Conservation (phyloP, 1,140 invertebrate species). For the Paraescarpia echinospica region DNA sequence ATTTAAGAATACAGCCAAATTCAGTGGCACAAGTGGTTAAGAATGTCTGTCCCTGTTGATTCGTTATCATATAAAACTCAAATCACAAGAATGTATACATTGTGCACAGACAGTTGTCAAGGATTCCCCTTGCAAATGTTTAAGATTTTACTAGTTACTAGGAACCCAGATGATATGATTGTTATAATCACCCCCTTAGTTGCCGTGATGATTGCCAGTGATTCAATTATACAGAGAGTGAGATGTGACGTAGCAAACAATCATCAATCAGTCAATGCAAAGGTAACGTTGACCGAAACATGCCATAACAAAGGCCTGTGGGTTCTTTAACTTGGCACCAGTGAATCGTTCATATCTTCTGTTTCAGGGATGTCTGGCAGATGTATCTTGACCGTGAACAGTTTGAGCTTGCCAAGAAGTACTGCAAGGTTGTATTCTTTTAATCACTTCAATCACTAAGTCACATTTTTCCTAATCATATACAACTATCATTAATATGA, state of each 20-base stretch:
- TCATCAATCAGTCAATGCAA: neutral
- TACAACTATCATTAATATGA: neutral
- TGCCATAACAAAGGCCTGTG: neutral
- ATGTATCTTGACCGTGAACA: constrained; percentile 85
- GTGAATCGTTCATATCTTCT: neutral
- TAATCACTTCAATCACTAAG: neutral
- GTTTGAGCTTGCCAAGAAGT: constrained; percentile 80
- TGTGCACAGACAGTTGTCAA: neutral
- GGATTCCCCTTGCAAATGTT: neutral
- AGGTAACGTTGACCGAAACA: neutral
- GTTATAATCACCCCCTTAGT: neutral
- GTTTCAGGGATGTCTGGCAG: constrained; percentile 59
- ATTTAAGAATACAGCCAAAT: no score
- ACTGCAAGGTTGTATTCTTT: neutral
- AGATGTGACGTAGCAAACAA: neutral
- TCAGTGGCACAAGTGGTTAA: no score
- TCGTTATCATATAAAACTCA: neutral
- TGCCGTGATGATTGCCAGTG: neutral
- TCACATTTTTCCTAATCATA: neutral
- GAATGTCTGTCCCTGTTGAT: neutral
- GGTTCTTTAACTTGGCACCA: neutral
- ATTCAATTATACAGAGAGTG: neutral
- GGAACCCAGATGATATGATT: neutral
- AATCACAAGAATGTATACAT: neutral
- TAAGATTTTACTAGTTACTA: neutral